phyloP scores from a whole-genome alignment of 2,888 invertebrate genomes.

The Drosophila ezoana region DNA sequence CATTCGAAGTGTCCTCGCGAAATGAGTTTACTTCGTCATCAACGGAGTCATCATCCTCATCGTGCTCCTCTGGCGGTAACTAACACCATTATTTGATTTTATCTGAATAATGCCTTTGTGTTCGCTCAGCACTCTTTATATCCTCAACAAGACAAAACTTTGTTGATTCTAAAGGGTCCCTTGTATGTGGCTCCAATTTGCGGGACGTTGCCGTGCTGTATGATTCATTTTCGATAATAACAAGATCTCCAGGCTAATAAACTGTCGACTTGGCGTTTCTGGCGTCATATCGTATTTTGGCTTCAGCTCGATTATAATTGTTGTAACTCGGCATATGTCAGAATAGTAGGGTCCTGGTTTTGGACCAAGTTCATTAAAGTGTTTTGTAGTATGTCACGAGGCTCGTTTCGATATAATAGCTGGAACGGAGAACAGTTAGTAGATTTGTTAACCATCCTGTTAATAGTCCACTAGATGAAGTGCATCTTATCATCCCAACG shows the following conservation, averaged over 20 bases:
- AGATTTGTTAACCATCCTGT: background rate
- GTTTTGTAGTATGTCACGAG: conserved; percentile 3
- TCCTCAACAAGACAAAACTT: conserved; percentile 14
- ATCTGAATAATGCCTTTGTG: conserved; percentile 8
- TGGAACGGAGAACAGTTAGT: background rate
- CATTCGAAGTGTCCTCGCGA: no score
- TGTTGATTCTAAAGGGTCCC: conserved; percentile 15
- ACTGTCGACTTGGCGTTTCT: conserved; percentile 1
- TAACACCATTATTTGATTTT: conserved; percentile 5
- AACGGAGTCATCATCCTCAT: no score
- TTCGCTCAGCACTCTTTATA: conserved; percentile 6
- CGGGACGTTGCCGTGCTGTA: conserved; percentile 9
- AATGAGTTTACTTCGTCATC: no score
- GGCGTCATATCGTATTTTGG: conserved; percentile 5
- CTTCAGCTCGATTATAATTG: conserved; percentile 8
- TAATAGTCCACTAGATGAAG: conserved; percentile 1
- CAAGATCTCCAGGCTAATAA: no score
- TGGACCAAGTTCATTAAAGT: background rate
- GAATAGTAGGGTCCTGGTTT: background rate
- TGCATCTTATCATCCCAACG: conserved; percentile 6
- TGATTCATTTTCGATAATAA: conserved; percentile 21
- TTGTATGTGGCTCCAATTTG: conserved; percentile 29
- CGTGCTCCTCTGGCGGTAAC: no score
- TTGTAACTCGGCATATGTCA: conserved; percentile 11
- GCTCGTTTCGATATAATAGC: conserved; percentile 2